Base-by-base conservation (phyloP, 2,888 invertebrate genomes). In the Campoplex capitator region DNA sequence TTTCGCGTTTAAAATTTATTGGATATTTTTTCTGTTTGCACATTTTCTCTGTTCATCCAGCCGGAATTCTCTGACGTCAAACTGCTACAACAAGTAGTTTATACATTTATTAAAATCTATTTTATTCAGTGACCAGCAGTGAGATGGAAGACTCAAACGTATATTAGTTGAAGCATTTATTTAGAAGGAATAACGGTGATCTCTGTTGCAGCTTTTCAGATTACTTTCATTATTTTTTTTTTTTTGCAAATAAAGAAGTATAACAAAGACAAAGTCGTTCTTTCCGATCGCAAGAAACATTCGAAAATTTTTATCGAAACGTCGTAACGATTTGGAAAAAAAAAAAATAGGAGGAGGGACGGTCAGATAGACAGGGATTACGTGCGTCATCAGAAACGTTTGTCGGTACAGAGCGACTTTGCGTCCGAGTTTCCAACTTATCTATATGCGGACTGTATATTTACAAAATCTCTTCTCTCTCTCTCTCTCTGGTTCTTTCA, bases 331-430 rank as follows among this genome's bases (percentile, higher is more conserved):
- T 77, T 45, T 32, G 38, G 32, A 48, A 11, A 32, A 35, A 76
- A 4, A 38, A 13, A 38, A 4, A 65, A 18, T 38, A 62, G 16
- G 9, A 65, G 0, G 32, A 4, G 16, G 16, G 28, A 68, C 35
- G 54, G 54, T n/a, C 9, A 8, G 8, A 68, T 4, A 68, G 32
- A 78, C 35, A 68, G 18, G 28, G 9, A n/a, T 23, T 56, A 70
- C 32, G 71, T 78, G 70, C 70, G 78, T 78, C 78, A 78, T 79
- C 79, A 18, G 42, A 58, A 79, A 45, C 11, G 32, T 62, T 79
- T 16, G 23, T 38, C 28, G 48, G 62, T 48, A 38, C 48, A 13
- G 51, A 16, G 18, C 8, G 8, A 75, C 74, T 58, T 76, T 74
- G 45, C 42, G 58, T 23, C 38, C 58, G 16, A 56, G 56, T 86